Evolutionary conservation across 2,888 invertebrate species (phyloP), one percentile per base, ranked within the genome.

Genomic region (Macroteleia sp.): DNA sequence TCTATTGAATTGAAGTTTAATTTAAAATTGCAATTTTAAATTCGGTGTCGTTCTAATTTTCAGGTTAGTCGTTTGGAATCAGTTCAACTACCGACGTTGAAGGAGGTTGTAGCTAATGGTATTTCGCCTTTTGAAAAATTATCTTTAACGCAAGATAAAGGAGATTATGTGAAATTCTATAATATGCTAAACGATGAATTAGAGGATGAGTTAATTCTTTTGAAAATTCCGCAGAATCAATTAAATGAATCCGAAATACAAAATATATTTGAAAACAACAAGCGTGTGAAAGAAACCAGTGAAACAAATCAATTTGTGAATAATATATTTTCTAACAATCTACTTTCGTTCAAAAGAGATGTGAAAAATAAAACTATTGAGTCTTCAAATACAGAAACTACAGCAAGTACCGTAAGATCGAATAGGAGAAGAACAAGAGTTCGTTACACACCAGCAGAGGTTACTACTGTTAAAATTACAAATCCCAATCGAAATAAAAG

Each of bases 31-130:
- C n/a, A n/a, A n/a, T n/a, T n/a, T n/a, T n/a, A n/a, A n/a, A 42
- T 69, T 44, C 56, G 25, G 54, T 69, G 64, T 82, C 86, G 66
- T 90, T 89, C 84, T 89, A 84, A 88, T 90, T 91, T 91, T 87
- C 90, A 91, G 91, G 89, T 91, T 71, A 81, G 82, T 81, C 81
- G 66, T 79, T 77, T 80, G 83, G 84, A 85, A 82, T 62, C 77
- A 22, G 69, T 77, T 67, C 81, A 81, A 59, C 83, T 90, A 77
- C 89, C 90, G 61, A 90, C 89, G 54, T 85, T 90, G 73, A 90
- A 86, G 88, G 88, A 90, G 66, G 80, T 89, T 66, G 78, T 89
- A 59, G 85, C 84, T 80, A 82, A 71, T 77, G 77, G 77, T 46
- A 81, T 77, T 17, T 12, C 9, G 67, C 76, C 28, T 36, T 54